Evolutionary conservation across 2,888 invertebrate genomes (phyloP).

Genomic region (Odontothrips loti): DNA sequence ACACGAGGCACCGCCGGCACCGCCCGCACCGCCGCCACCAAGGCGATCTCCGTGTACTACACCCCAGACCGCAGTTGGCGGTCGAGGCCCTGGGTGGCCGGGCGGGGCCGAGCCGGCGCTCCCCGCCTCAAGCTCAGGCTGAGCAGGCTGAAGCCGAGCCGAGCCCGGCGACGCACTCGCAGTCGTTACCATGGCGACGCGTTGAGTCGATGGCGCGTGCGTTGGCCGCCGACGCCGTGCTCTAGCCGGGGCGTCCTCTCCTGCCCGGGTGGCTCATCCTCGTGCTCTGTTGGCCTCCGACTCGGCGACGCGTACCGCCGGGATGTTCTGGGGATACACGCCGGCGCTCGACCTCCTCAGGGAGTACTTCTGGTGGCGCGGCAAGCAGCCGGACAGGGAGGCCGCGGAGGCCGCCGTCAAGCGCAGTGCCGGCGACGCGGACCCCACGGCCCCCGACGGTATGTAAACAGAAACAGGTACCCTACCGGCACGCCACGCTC

Average conservation of each 20-base stretch:
- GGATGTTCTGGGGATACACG: slow-evolving; percentile 11
- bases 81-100: too few relatives aligned
- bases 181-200: not conserved
- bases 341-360: not conserved
- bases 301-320: not conserved
- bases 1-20: too few relatives aligned
- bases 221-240: not conserved
- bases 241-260: not conserved
- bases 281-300: not conserved
- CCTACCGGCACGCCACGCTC: not conserved
- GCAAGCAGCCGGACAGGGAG: not conserved
- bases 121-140: too few relatives aligned
- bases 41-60: not conserved
- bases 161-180: too few relatives aligned
- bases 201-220: slow-evolving; percentile 6
- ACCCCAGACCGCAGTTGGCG: not conserved
- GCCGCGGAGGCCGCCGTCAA: not conserved
- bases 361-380: slow-evolving; percentile 23
- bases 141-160: too few relatives aligned
- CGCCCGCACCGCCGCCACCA: not conserved
- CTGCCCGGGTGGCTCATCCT: too few relatives aligned
- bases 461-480: not conserved
- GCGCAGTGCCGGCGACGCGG: not conserved
- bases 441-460: not conserved
- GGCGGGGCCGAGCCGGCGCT: too few relatives aligned